Conservation (phyloP, 2,113 vertebrate genomes). For the Climacteris rufus region DNA sequence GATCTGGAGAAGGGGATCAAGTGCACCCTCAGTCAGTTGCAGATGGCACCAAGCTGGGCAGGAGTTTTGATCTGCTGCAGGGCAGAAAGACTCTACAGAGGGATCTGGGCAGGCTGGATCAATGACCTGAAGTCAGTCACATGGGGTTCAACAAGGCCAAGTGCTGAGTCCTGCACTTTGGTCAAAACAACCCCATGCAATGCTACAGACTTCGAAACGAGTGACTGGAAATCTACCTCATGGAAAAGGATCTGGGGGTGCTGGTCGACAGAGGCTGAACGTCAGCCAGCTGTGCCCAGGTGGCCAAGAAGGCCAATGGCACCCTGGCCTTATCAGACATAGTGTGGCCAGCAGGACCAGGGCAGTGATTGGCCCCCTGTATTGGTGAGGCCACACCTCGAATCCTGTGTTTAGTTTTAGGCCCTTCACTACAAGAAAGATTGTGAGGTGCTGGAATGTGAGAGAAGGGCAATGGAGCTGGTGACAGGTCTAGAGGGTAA, state of each 20-base stretch:
- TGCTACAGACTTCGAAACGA: neutral
- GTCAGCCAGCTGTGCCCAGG: neutral
- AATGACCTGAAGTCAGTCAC: neutral
- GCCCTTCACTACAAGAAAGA: neutral
- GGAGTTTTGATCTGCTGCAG: neutral
- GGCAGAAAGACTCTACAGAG: neutral
- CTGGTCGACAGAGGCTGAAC: neutral
- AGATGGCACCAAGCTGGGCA: too few species aligned
- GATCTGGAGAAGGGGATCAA: too few species aligned
- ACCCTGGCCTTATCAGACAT: neutral
- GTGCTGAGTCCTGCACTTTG: neutral
- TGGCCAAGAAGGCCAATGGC: neutral
- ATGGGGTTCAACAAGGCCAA: neutral
- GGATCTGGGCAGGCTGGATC: neutral
- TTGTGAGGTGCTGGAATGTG: fast-evolving
- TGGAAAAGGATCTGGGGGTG: neutral
- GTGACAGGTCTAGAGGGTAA: neutral
- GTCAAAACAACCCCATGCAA: neutral
- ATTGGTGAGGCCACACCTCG: fast-evolving
- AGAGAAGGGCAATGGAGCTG: neutral
- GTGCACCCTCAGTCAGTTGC: too few species aligned
- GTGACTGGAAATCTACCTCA: neutral
- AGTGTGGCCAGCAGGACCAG: neutral
- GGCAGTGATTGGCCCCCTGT: neutral
- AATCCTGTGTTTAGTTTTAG: neutral